These are phyloP conservation scores for Charadrius vociferus DNA, from an alignment of 2,113 vertebrate species.

Conservation along the genomic window DNA sequence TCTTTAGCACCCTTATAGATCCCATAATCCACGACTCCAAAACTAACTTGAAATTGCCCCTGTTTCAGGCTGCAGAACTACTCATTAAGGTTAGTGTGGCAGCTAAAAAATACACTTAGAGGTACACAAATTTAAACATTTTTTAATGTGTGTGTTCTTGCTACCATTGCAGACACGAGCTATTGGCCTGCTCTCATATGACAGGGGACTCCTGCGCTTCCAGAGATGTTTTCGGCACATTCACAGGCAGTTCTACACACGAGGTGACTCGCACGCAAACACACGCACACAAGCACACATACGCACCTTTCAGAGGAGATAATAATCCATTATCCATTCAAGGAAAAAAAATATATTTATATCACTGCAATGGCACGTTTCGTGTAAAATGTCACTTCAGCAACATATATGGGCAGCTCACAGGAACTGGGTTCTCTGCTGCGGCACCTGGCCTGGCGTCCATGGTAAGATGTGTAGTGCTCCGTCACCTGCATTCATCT, in stretches of 20 bases:
- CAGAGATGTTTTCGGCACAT: constrained; percentile 34
- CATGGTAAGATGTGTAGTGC: constrained; percentile 51
- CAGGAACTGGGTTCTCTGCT: constrained; percentile 54
- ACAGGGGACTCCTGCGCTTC: background rate
- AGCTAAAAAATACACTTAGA: constrained; percentile 55
- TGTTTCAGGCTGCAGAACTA: constrained; percentile 50
- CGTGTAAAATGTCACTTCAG: constrained; percentile 73
- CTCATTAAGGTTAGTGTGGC: constrained; percentile 51
- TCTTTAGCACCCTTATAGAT: constrained; percentile 53
- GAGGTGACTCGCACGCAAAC: background rate
- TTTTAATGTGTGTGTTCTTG: constrained; percentile 18
- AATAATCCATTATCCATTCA: constrained; percentile 72
- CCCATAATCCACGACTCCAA: constrained; percentile 20
- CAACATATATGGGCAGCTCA: constrained; percentile 71
- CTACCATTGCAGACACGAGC: constrained; percentile 13
- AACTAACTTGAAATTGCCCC: constrained; percentile 27
- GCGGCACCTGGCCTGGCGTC: constrained; percentile 67
- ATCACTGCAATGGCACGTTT: constrained; percentile 79
- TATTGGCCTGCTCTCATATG: background rate
- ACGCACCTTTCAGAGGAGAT: constrained; percentile 72
- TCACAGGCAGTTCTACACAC: constrained; percentile 64
- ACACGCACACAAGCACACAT: background rate
- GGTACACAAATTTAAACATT: constrained; percentile 38
- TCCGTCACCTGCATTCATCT: constrained; percentile 53
- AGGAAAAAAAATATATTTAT: constrained; percentile 75